Evolutionary conservation across 2,113 vertebrate species (phyloP), one percentile per base, ranked within the genome.

Genomic region (Corvus cornix): DNA sequence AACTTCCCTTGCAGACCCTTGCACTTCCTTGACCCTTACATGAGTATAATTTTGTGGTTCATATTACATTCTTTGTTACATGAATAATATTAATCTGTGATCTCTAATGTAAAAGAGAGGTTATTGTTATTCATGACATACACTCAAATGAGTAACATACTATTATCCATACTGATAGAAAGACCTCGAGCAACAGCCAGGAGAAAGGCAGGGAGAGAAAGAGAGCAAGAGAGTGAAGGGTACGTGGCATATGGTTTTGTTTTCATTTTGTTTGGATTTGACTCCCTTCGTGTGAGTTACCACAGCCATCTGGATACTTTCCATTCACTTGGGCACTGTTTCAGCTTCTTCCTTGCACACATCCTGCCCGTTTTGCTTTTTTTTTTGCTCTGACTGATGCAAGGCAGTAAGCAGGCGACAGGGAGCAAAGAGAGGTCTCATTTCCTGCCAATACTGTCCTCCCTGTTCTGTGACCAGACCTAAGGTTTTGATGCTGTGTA

Each of bases 261-360:
- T 96, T 97, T 96, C 96, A 23, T 95, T 95, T 96, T 96, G 96
- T 92, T 97, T 96, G 92, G 85, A 72, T 94, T 96, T 96, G 86
- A 96, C 85, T 97, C 92, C 73, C 72, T 73, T 95, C 49, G 21
- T 93, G 88, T 90, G 74, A 96, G 93, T 87, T 96, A 87, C 90
- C 94, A 75, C 73, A 95, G 92, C 95, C 96, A 96, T 95, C 96
- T 97, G 95, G 95, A 95, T 92, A 52, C 90, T 87, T 96, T 68
- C 92, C 90, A 84, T 94, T 92, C 56, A 64, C 79, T 96, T 81
- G 90, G 96, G 92, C 96, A 78, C 88, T 78, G 69, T 84, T 95
- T 96, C 96, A 96, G 13, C 44, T 96, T 86, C 69, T 93, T 90
- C 86, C 92, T 72, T 73, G 90, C 93, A 91, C 85, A 78, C 62